Evolutionary conservation across 1,140 invertebrate species (phyloP), one percentile per base, ranked within the genome.

Genomic region (Melipona quadrifasciata): DNA sequence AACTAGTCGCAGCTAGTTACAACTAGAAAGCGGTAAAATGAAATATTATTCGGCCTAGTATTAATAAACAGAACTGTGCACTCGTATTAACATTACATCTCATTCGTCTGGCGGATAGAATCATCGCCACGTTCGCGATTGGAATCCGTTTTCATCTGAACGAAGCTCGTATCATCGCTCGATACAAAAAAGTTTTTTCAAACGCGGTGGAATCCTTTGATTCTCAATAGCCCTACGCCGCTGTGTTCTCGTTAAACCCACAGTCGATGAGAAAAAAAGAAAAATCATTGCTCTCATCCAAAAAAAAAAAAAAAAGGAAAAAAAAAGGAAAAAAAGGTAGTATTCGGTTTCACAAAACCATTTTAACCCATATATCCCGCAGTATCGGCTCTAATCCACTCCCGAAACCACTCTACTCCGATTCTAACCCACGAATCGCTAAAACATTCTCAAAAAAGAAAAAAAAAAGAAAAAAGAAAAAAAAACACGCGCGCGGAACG

Each of bases 331-430:
- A n/a, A 4, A 34, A 57, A 74, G 57, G 57, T 34, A 5, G 31
- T n/a, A n/a, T 39, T 57, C 55, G 31, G 34, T 39, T 57, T 58
- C 55, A 6, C 31, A 11, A n/a, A 39, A 75, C 31, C 55, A 58
- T 75, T 58, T 55, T 55, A 31, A 75, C 24, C 55, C 21, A 14
- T 1, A 58, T 51, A 55, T 55, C 27, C 19, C 24, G 14, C 14
- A 10, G 5, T 75, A 75, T 75, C 73, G 14, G 39, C 31, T 75
- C 31, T 58, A 75, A 24, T 16, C 73, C 55, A 31, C n/a, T 73
- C n/a, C 8, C 47, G 11, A 55, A 73, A 31, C 72, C 72, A 75
- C 31, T n/a, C 31, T 58, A 17, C 21, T 58, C 34, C 31, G 16
- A 39, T 58, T 75, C 10, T 31, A n/a, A 75, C 17, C 31, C 4